A percentile compares a stretch with the other conserved stretches of the same genome.
Conservation (phyloP, 2,888 invertebrate genomes). For the Trilocha varians region DNA sequence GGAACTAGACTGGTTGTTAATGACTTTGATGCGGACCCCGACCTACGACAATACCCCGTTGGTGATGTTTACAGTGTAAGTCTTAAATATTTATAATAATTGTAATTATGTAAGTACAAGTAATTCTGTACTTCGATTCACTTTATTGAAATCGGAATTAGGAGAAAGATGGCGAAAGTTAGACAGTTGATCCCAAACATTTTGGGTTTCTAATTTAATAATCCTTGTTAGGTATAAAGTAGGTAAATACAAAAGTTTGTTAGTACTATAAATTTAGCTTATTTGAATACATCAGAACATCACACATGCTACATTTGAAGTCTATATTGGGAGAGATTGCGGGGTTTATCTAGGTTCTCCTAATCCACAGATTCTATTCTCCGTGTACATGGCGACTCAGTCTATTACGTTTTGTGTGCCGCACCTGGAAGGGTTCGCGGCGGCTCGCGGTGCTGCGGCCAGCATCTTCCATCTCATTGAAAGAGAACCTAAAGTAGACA, state of each 20-base stretch:
- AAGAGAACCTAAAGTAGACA: constrained; percentile 79
- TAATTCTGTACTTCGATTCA: too few relatives aligned
- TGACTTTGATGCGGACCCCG: constrained; percentile 70
- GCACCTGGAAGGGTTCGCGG: constrained; percentile 81
- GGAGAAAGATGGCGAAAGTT: too few relatives aligned
- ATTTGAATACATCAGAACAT: too few relatives aligned
- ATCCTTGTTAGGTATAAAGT: too few relatives aligned
- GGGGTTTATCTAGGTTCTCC: too few relatives aligned
- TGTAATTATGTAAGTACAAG: not conserved
- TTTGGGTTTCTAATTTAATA: too few relatives aligned
- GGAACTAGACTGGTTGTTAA: constrained; percentile 79
- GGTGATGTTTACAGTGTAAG: constrained; percentile 80
- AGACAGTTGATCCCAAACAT: too few relatives aligned
- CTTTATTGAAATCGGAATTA: too few relatives aligned
- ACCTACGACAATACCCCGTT: constrained; percentile 76
- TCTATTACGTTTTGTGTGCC: constrained; percentile 83
- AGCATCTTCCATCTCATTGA: constrained; percentile 82
- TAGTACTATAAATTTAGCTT: too few relatives aligned
- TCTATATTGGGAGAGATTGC: too few relatives aligned
- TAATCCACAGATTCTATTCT: constrained; percentile 83
- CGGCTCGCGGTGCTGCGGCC: constrained; percentile 81
- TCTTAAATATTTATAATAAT: constrained; percentile 16
- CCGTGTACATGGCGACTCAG: constrained; percentile 83
- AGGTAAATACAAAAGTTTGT: too few relatives aligned
- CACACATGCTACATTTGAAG: too few relatives aligned